Percentiles rank a stretch among this genome's conserved stretches.
These are phyloP conservation scores for Cephus sareptanus DNA, from an alignment of 2,888 invertebrate species.

Conservation along the genomic window DNA sequence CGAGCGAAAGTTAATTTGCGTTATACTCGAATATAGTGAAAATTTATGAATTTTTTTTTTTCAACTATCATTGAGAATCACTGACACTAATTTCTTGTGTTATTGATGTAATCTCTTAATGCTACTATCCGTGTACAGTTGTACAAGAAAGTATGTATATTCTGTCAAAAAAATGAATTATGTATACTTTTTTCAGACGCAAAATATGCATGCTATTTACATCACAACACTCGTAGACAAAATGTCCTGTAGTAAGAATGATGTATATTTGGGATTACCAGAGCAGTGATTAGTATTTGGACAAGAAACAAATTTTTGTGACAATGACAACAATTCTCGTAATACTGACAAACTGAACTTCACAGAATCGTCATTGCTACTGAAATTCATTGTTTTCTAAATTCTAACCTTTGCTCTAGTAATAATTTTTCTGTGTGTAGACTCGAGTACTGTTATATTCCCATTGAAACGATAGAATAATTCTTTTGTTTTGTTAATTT, in stretches of 20 bases:
- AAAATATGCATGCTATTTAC: neutral
- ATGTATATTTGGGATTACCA: neutral
- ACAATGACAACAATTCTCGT: too few relatives aligned
- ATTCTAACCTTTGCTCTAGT: neutral
- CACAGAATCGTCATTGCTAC: too few relatives aligned
- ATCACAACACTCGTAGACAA: neutral
- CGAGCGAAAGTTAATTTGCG: conserved; percentile 8
- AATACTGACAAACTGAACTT: neutral
- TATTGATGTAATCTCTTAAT: neutral
- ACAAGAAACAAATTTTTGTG: too few relatives aligned
- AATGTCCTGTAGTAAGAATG: neutral
- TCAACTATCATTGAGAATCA: neutral
- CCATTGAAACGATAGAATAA: neutral
- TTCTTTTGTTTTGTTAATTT: too few relatives aligned
- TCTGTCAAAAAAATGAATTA: neutral
- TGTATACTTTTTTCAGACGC: neutral
- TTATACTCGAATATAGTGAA: conserved; percentile 11
- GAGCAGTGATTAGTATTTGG: too few relatives aligned
- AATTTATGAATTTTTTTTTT: neutral
- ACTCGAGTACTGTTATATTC: neutral
- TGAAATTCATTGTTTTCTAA: too few relatives aligned
- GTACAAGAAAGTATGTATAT: neutral
- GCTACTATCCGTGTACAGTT: neutral
- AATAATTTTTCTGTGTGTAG: neutral
- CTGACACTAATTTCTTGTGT: neutral